phyloP scores from a whole-genome alignment of 2,113 vertebrate species.

The Eurypyga helias region DNA sequence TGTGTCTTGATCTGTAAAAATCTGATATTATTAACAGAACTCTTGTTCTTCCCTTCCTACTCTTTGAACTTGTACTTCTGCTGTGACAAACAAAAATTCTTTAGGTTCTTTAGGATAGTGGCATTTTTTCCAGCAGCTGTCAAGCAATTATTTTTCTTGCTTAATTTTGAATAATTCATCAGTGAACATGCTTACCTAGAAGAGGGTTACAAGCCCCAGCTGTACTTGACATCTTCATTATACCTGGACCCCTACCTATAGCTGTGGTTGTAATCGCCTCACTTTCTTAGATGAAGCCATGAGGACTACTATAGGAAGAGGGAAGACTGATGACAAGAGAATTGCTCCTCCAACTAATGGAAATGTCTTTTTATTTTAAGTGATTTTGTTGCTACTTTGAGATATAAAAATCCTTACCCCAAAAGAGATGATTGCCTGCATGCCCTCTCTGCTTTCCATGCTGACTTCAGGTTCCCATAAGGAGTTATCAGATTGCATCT shows the following conservation, averaged over 20 bases:
- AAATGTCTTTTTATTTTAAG: not conserved
- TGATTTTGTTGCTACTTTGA: not conserved
- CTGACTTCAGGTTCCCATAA: not conserved
- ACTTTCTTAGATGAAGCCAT: not conserved
- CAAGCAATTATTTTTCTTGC: not conserved
- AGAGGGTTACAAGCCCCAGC: not conserved
- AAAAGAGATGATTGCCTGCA: not conserved
- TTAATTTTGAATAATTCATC: not conserved
- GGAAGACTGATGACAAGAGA: not conserved
- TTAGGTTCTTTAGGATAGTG: not conserved
- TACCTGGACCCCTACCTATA: not conserved
- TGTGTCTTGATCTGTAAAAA: not conserved
- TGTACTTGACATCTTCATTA: not conserved
- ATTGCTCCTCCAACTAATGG: not conserved
- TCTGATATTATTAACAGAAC: not conserved
- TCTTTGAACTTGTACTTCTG: not conserved
- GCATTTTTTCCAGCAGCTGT: not conserved
- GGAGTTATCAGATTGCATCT: not conserved
- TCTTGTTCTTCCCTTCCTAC: not conserved
- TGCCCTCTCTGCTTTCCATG: not conserved
- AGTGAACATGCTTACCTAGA: not conserved
- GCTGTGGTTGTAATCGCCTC: not conserved
- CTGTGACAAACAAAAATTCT: not conserved
- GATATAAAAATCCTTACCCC: not conserved
- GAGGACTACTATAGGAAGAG: not conserved